These are phyloP conservation scores for Micoletzkya japonica DNA, from an alignment of 2,888 invertebrate species.

Conservation along the genomic window DNA sequence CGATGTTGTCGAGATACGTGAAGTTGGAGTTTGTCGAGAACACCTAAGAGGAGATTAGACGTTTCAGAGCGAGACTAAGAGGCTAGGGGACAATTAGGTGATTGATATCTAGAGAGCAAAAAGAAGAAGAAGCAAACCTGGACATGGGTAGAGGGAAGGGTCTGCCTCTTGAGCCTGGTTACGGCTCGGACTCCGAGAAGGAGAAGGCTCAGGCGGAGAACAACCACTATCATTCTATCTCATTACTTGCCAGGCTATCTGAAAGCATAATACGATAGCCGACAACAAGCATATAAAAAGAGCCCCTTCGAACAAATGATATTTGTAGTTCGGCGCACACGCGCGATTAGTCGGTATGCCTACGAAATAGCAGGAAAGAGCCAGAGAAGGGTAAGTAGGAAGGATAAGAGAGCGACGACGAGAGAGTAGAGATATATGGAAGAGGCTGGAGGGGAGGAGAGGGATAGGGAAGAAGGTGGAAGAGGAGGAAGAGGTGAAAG, in stretches of 20 bases:
- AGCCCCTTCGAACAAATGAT: not conserved
- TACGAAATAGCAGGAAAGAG: conserved; percentile 2
- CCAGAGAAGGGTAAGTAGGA: not conserved
- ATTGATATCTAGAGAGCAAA: too few relatives aligned
- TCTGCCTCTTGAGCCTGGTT: conserved; percentile 24
- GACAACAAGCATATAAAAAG: not conserved
- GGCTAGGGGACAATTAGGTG: too few relatives aligned
- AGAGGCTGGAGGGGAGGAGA: not conserved
- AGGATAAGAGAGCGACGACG: conserved; percentile 5
- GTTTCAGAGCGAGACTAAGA: not conserved
- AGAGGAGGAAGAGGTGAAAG: conserved; percentile 7
- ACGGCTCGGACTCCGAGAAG: not conserved
- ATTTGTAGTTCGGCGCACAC: not conserved
- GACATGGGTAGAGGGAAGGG: conserved; percentile 26
- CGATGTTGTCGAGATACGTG: conserved; percentile 10
- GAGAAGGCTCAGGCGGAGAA: not conserved
- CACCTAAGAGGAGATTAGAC: conserved; percentile 12
- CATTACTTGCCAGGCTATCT: conserved; percentile 13
- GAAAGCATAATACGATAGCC: conserved; percentile 7
- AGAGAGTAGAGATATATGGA: not conserved
- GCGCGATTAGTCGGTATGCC: not conserved
- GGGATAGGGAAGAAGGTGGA: not conserved
- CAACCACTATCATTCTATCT: conserved; percentile 8
- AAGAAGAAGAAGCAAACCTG: conserved; percentile 1
- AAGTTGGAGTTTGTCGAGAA: conserved; percentile 24